Evolutionary conservation across 2,113 vertebrate genomes (phyloP).

Genomic region (Alethe diademata): DNA sequence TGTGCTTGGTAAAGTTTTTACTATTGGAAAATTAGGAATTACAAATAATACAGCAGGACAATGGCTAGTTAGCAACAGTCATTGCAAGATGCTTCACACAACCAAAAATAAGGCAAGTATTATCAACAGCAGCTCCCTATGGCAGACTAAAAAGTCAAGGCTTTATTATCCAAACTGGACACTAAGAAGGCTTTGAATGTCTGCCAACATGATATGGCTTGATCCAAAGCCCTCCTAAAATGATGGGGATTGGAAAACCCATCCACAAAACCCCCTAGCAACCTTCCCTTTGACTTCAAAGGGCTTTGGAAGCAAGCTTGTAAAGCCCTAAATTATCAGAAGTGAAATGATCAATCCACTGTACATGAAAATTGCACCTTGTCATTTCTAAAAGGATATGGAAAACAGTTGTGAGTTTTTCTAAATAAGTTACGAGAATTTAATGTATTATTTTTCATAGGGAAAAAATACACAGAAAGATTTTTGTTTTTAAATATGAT

Average conservation of each 20-base stretch:
- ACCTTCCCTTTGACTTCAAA: neutral
- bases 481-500: constrained; percentile 16
- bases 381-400: neutral
- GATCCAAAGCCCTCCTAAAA: neutral
- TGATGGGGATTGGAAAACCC: neutral
- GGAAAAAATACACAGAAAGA: neutral
- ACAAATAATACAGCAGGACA: constrained; percentile 18
- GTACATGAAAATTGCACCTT: neutral
- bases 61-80: constrained; percentile 50
- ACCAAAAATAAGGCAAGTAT: constrained; percentile 47
- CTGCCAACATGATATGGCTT: neutral
- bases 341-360: constrained; percentile 8
- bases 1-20: constrained; percentile 1
- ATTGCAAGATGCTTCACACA: constrained; percentile 44
- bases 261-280: neutral
- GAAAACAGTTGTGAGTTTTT: neutral
- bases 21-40: neutral
- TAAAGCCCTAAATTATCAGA: constrained; percentile 39
- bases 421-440: neutral
- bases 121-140: constrained; percentile 52
- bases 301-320: constrained; percentile 22
- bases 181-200: constrained; percentile 40
- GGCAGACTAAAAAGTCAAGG: constrained; percentile 57
- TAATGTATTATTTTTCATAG: neutral
- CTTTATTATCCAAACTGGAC: constrained; percentile 45